Conservation (phyloP, 2,888 invertebrate genomes). For the Mimachlamys varia region DNA sequence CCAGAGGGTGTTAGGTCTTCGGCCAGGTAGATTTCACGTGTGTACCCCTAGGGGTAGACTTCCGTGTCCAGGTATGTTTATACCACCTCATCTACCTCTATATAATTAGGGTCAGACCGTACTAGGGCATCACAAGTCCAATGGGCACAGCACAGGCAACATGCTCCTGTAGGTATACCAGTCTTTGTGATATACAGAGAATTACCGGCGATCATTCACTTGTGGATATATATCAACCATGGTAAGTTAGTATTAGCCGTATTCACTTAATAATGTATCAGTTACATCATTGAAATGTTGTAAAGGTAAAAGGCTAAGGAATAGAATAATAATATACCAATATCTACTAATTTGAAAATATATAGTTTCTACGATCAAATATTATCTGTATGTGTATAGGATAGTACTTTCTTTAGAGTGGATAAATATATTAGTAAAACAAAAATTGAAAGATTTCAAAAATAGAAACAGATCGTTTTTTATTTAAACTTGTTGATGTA, state of each 20-base stretch:
- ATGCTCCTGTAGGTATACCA: not conserved
- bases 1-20: not conserved
- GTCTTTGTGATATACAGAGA: not conserved
- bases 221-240: not conserved
- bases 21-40: constrained; percentile 14
- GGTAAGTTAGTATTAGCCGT: not conserved
- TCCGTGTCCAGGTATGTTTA: not conserved
- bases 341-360: too few species aligned
- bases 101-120: not conserved
- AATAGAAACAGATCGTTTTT: too few species aligned
- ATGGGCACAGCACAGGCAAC: not conserved
- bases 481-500: too few species aligned
- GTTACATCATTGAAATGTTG: too few species aligned
- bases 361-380: too few species aligned
- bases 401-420: too few species aligned
- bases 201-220: not conserved
- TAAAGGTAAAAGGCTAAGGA: too few species aligned
- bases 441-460: too few species aligned
- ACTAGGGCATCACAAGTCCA: not conserved
- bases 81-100: constrained; percentile 22
- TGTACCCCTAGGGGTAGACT: constrained; percentile 8
- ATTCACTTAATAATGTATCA: not conserved
- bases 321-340: too few species aligned
- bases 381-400: too few species aligned
- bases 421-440: too few species aligned